Percentiles rank a stretch among this genome's conserved stretches.
These are phyloP conservation scores for Cataglyphis cursor DNA, from an alignment of 2,888 invertebrate species.

Conservation along the genomic window DNA sequence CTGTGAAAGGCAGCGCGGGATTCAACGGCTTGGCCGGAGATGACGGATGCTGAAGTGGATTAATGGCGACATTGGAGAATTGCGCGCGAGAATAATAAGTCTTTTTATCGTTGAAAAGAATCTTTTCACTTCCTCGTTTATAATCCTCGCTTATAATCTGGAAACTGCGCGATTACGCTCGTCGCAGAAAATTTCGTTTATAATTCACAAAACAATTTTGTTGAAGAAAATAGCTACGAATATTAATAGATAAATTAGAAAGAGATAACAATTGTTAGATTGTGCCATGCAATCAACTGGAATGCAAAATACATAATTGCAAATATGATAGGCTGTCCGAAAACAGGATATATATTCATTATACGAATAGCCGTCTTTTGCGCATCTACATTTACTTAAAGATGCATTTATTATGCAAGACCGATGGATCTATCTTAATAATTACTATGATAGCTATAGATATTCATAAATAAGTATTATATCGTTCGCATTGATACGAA, in stretches of 20 bases:
- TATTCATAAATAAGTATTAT: conserved; percentile 60
- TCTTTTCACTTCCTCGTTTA: background rate
- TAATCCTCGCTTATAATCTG: background rate
- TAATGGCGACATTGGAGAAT: conserved; percentile 40
- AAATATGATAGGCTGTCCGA: conserved; percentile 24
- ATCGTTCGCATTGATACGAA: conserved; percentile 51
- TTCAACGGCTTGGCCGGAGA: conserved; percentile 52
- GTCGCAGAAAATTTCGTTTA: background rate
- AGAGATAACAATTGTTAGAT: conserved; percentile 17
- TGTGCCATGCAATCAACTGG: background rate
- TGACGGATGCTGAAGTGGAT: conserved; percentile 34
- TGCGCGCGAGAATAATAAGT: background rate
- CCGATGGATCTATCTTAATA: conserved; percentile 70
- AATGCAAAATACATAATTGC: conserved; percentile 52
- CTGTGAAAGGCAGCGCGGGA: conserved; percentile 45
- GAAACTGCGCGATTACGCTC: background rate
- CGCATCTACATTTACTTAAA: conserved; percentile 69
- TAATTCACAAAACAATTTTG: background rate
- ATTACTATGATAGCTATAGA: conserved; percentile 52
- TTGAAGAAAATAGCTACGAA: background rate
- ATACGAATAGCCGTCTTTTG: conserved; percentile 59
- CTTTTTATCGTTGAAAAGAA: background rate
- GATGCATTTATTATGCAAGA: conserved; percentile 66
- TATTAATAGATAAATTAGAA: background rate
- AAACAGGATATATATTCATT: conserved; percentile 54